Base-by-base conservation (phyloP, 2,888 invertebrate species). In the Drosophila leonis region DNA sequence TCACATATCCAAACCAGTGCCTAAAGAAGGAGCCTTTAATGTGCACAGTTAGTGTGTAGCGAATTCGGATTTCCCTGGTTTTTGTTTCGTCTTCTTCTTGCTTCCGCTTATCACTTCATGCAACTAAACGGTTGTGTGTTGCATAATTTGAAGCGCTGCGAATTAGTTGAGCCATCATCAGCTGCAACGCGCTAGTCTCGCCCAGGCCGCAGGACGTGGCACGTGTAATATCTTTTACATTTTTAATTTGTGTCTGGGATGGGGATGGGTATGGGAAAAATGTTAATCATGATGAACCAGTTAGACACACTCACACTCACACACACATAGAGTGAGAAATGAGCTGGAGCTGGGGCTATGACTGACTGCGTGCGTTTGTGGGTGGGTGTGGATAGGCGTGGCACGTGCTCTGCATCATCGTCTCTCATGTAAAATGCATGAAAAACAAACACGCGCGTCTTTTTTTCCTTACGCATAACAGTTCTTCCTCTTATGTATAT, bases 211-310 rank as follows among this genome's bases (percentile, higher is more conserved):
- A 52, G 62, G 39, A 49, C 41, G 33, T 57, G 62, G 65, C 61
- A 64, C 65, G 56, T 76, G 65, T 79, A 65, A 77, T 72, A 63
- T 71, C 66, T 72, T 69, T 61, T 75, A 63, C 69, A 85, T 80
- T 86, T 83, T 83, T 78, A 75, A 83, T 83, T 83, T 83, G 59
- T 80, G 71, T 65, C 35, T 29, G 24, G 3, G 10, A 9, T 1
- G 29, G 24, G 20, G 4, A 7, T 18, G 33, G 20, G 52, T 20
- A 0, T 13, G 29, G 54, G 39, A 37, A 55, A 69, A 74, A 78
- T 80, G 83, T 86, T 84, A 86, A 88, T 85, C 87, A 86, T 78
- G 88, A 88, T 84, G 88, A 83, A 80, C 86, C 86, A 85, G 84
- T 88, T 88, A 83, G 65, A 51, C 57, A 52, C 51, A 51, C 29